phyloP scores from a whole-genome alignment of 2,888 invertebrate genomes.

The Lepidonotus clava region DNA sequence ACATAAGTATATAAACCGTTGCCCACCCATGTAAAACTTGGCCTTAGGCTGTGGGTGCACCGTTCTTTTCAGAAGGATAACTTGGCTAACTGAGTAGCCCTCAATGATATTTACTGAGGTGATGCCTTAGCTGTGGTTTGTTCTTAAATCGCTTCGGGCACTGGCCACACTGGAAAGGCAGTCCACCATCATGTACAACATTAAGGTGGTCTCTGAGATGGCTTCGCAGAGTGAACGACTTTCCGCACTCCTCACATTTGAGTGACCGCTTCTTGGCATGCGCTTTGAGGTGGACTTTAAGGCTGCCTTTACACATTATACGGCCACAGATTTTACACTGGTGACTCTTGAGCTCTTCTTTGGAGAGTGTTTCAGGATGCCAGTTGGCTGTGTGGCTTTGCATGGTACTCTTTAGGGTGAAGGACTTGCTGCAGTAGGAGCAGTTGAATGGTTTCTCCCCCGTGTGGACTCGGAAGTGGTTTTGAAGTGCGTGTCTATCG shows the following conservation, averaged over 20 bases:
- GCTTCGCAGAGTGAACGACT: neutral
- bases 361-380: neutral
- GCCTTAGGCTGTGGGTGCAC: no score
- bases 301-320: neutral
- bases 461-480: neutral
- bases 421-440: neutral
- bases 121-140: neutral
- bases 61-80: no score
- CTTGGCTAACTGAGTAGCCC: no score
- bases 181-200: neutral
- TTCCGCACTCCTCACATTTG: neutral
- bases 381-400: neutral
- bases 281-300: neutral
- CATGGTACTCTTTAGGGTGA: neutral
- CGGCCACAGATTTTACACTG: neutral
- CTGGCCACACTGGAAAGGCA: neutral
- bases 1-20: no score
- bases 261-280: neutral
- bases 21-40: no score
- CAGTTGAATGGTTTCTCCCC: constrained; percentile 3
- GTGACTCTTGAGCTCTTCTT: neutral
- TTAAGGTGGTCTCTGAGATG: neutral
- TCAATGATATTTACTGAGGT: neutral
- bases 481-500: neutral
- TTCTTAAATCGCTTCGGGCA: neutral